A percentile compares a stretch with the other conserved stretches of the same genome.
phyloP scores from a whole-genome alignment of 2,797 vertebrate species.

The Cyclura pinguis region DNA sequence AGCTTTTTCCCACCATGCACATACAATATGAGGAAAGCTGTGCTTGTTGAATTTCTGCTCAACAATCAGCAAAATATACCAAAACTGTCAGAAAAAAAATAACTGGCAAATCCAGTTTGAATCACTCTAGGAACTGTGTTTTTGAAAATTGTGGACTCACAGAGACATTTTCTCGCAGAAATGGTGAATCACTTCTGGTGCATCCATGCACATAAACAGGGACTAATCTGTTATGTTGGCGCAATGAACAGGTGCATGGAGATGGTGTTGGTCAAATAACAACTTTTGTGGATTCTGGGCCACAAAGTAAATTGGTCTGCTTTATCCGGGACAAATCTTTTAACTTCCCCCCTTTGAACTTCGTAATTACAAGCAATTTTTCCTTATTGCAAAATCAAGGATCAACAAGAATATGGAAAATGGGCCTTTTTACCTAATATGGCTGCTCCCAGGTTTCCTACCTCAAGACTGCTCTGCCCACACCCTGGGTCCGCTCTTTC shows the following conservation, averaged over 20 bases:
- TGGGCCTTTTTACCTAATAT: not conserved
- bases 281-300: not conserved
- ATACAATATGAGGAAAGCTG: not conserved
- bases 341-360: not conserved
- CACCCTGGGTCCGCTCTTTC: constrained; percentile 26
- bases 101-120: not conserved
- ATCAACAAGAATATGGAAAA: not conserved
- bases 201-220: not conserved
- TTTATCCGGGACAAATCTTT: not conserved
- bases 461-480: constrained; percentile 36
- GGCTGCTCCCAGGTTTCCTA: constrained; percentile 28
- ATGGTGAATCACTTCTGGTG: not conserved
- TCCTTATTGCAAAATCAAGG: not conserved
- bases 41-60: not conserved
- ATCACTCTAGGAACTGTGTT: not conserved
- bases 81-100: not conserved
- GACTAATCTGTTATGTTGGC: not conserved
- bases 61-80: not conserved
- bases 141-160: not conserved
- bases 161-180: not conserved
- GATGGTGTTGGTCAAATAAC: not conserved
- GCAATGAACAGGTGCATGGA: not conserved
- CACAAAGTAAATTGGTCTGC: not conserved
- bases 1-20: not conserved
- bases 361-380: not conserved